Evolutionary conservation across 2,888 invertebrate genomes (phyloP).

Genomic region (Luperina nickerlii): DNA sequence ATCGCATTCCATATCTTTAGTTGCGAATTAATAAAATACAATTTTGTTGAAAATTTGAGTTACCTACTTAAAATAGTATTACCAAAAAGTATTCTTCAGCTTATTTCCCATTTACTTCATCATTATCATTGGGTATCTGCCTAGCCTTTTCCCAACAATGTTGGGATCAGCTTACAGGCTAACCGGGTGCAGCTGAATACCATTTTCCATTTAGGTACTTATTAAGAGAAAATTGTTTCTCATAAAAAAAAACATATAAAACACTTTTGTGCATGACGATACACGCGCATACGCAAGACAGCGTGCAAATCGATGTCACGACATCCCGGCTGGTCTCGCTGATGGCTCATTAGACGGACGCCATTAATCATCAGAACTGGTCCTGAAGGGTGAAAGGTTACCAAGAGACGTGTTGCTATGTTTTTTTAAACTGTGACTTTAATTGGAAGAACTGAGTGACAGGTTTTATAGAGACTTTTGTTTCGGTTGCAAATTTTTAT

Average conservation of each 20-base stretch:
- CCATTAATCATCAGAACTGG: conserved; percentile 78
- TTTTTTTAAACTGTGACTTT: conserved; percentile 16
- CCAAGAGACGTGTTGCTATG: conserved; percentile 53
- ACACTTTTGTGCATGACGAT: conserved; percentile 51
- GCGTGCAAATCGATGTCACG: conserved; percentile 76
- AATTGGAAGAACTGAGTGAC: conserved; percentile 34
- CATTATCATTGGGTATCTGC: not conserved
- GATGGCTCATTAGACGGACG: conserved; percentile 73
- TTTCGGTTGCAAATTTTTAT: not conserved
- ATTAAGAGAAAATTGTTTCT: not conserved
- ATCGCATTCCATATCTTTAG: not conserved
- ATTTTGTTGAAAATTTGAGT: not conserved
- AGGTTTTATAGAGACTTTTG: conserved; percentile 4
- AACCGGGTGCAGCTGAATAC: not conserved
- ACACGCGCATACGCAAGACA: conserved; percentile 66
- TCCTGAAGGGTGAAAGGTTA: conserved; percentile 71
- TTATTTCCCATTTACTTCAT: not conserved
- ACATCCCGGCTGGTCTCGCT: conserved; percentile 61
- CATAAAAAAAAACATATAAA: not conserved
- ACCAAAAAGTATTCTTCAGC: not conserved
- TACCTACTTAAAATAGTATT: not conserved
- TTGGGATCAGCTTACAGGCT: not conserved
- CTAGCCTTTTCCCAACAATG: not conserved
- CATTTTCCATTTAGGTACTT: not conserved
- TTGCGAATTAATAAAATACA: not conserved